Conservation (phyloP, 2,888 invertebrate species). For the Caenorhabditis auriculariae region DNA sequence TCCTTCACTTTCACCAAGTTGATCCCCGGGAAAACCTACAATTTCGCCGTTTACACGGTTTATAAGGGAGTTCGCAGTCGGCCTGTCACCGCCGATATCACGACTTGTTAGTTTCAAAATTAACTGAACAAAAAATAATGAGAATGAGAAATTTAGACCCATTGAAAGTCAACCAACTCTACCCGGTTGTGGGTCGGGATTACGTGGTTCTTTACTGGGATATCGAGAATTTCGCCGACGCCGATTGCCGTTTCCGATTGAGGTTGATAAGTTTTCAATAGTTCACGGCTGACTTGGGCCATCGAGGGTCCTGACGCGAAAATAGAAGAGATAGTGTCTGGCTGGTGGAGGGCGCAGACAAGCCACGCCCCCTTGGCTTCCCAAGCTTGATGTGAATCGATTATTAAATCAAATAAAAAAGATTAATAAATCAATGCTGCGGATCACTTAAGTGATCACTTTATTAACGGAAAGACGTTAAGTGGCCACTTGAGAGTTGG, state of each 20-base stretch:
- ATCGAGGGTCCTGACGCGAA: no score
- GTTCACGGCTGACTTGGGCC: no score
- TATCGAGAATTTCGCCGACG: slow-evolving; percentile 61
- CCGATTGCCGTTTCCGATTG: slow-evolving; percentile 54
- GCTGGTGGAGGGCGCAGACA: no score
- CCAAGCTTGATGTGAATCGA: no score
- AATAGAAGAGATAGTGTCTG: no score
- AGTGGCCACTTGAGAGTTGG: no score
- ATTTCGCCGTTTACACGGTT: slow-evolving; percentile 55
- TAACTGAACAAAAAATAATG: not conserved
- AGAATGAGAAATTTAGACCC: slow-evolving; percentile 48
- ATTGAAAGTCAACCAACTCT: slow-evolving; percentile 56
- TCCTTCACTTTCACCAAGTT: slow-evolving; percentile 61
- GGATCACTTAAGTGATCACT: no score
- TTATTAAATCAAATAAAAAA: no score
- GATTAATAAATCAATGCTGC: no score
- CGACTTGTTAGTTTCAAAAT: slow-evolving; percentile 49
- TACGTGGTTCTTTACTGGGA: slow-evolving; percentile 59
- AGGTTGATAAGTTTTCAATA: no score
- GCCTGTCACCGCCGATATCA: slow-evolving; percentile 53
- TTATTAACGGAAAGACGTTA: no score
- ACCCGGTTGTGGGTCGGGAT: slow-evolving; percentile 57
- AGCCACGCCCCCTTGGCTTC: no score
- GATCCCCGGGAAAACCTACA: slow-evolving; percentile 61
- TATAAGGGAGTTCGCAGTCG: slow-evolving; percentile 55